These are phyloP conservation scores for Latheticus oryzae DNA, from an alignment of 2,888 invertebrate species.

Conservation along the genomic window DNA sequence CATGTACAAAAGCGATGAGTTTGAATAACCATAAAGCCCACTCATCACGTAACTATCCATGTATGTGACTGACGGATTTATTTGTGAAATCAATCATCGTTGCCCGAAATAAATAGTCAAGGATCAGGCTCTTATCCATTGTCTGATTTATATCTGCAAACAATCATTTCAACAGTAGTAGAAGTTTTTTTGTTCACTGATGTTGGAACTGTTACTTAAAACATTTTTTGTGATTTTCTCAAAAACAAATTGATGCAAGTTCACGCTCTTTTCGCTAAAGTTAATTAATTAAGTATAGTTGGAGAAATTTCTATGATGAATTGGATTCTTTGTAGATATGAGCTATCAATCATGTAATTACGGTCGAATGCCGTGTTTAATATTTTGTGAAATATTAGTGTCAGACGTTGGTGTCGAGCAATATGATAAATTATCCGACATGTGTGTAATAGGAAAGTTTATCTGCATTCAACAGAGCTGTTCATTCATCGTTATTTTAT, in stretches of 20 bases:
- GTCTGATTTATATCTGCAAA: too few species aligned
- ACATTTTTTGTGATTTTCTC: too few species aligned
- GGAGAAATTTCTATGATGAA: too few species aligned
- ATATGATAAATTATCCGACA: conserved; percentile 65
- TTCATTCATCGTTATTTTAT: conserved; percentile 67
- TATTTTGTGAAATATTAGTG: conserved; percentile 49
- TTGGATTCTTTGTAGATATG: too few species aligned
- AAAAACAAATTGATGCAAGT: too few species aligned
- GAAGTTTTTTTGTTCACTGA: too few species aligned
- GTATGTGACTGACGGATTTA: conserved; percentile 19
- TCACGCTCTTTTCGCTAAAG: too few species aligned
- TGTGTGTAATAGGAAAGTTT: conserved; percentile 66
- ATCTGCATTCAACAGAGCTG: conserved; percentile 66
- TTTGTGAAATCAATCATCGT: conserved; percentile 33
- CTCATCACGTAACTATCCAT: conserved; percentile 20
- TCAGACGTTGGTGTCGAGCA: conserved; percentile 50
- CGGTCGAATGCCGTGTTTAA: conserved; percentile 31
- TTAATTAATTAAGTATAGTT: too few species aligned
- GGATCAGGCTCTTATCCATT: too few species aligned
- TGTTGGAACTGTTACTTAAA: too few species aligned
- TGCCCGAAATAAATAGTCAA: conserved; percentile 1
- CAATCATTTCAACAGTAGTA: too few species aligned
- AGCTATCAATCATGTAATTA: conserved; percentile 40
- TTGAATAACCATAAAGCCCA: conserved; percentile 22
- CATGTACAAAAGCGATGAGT: conserved; percentile 11